Conservation (phyloP, 1,140 invertebrate genomes). For the Nephila pilipes region DNA sequence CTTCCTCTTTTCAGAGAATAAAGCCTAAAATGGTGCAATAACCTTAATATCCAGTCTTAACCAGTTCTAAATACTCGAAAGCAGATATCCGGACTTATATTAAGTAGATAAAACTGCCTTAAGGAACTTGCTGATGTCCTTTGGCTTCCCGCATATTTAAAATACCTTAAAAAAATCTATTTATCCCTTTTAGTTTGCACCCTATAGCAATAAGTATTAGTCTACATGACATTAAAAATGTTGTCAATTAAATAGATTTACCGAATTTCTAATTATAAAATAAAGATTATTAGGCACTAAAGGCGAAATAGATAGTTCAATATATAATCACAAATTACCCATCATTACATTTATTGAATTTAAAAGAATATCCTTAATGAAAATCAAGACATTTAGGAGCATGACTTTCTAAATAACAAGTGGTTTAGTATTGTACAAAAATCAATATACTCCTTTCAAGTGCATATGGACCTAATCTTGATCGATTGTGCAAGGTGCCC, state of each 20-base stretch:
- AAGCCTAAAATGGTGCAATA: too few species aligned
- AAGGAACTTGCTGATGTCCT: too few species aligned
- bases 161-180: too few species aligned
- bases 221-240: background rate
- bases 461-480: background rate
- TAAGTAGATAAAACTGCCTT: too few species aligned
- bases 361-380: background rate
- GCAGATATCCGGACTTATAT: too few species aligned
- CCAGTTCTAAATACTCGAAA: too few species aligned
- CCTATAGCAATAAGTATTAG: too few species aligned
- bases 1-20: too few species aligned
- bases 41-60: too few species aligned
- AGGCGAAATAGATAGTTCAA: background rate
- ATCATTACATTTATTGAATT: background rate
- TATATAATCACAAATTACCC: background rate
- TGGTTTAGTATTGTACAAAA: background rate
- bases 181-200: too few species aligned
- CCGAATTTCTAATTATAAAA: background rate
- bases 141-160: too few species aligned
- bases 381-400: background rate
- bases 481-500: background rate
- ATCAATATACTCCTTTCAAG: constrained; percentile 15
- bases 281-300: background rate
- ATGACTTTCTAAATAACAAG: background rate
- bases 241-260: background rate